phyloP scores from a whole-genome alignment of 2,113 vertebrate genomes.

The Ifrita kowaldi region DNA sequence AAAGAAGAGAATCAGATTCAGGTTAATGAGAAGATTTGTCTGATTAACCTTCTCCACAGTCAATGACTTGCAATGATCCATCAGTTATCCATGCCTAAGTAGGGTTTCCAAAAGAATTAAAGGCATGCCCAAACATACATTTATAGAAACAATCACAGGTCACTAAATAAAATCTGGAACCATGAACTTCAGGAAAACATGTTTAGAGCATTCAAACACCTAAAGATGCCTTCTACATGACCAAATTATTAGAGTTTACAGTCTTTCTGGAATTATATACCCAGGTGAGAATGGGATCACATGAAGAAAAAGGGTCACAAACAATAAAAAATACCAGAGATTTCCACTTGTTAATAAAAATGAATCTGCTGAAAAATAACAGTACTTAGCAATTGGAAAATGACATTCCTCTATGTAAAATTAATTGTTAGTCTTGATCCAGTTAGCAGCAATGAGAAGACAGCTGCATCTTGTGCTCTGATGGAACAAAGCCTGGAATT shows the following conservation, averaged over 20 bases:
- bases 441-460: not conserved
- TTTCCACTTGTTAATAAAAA: not conserved
- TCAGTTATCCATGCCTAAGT: not conserved
- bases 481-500: not conserved
- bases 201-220: not conserved
- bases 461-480: not conserved
- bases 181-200: not conserved
- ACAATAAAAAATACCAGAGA: not conserved
- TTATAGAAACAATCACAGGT: not conserved
- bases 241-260: not conserved
- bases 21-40: conserved; percentile 18
- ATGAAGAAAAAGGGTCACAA: not conserved
- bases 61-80: not conserved
- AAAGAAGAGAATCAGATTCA: not conserved
- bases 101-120: not conserved
- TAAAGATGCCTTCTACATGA: not conserved
- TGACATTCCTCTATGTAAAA: not conserved
- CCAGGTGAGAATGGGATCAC: not conserved
- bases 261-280: not conserved
- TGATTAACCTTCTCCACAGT: not conserved
- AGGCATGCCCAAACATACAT: not conserved
- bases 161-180: not conserved
- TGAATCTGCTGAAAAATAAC: not conserved
- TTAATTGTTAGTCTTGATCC: not conserved
- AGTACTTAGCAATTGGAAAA: not conserved